A percentile compares a stretch with the other conserved stretches of the same genome.
phyloP scores from a whole-genome alignment of 2,797 vertebrate species.

The Jordanella pulchra region DNA sequence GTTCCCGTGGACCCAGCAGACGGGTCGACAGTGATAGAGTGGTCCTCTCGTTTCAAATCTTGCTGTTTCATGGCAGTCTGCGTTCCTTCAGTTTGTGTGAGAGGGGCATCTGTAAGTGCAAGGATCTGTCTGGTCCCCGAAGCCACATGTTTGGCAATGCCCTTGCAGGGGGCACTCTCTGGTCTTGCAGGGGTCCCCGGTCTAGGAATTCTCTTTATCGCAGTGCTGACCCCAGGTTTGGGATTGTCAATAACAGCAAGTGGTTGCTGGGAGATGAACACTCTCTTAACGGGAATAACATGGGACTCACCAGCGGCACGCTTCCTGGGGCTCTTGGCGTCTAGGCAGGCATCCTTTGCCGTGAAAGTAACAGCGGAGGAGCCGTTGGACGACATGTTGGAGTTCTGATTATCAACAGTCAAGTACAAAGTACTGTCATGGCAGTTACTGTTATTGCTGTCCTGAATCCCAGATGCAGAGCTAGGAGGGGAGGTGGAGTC shows the following conservation, averaged over 20 bases:
- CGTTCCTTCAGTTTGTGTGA: conserved; percentile 74
- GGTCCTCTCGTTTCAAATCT: conserved; percentile 80
- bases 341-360: conserved; percentile 82
- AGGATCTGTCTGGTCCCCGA: conserved; percentile 78
- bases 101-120: conserved; percentile 82
- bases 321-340: conserved; percentile 91
- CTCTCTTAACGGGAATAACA: conserved; percentile 92
- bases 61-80: conserved; percentile 78
- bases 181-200: conserved; percentile 80
- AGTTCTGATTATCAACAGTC: conserved; percentile 87
- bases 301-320: conserved; percentile 87
- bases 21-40: conserved; percentile 61
- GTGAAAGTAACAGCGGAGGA: conserved; percentile 72
- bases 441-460: conserved; percentile 86
- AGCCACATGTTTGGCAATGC: conserved; percentile 78
- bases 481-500: conserved; percentile 77
- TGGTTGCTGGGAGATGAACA: conserved; percentile 89
- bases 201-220: conserved; percentile 84
- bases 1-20: conserved; percentile 75
- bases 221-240: conserved; percentile 74
- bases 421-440: conserved; percentile 85
- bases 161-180: conserved; percentile 86
- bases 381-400: conserved; percentile 81
- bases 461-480: conserved; percentile 80
- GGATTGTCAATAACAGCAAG: conserved; percentile 75